Conservation (phyloP, 2,113 vertebrate genomes). For the Thomomys bottae region DNA sequence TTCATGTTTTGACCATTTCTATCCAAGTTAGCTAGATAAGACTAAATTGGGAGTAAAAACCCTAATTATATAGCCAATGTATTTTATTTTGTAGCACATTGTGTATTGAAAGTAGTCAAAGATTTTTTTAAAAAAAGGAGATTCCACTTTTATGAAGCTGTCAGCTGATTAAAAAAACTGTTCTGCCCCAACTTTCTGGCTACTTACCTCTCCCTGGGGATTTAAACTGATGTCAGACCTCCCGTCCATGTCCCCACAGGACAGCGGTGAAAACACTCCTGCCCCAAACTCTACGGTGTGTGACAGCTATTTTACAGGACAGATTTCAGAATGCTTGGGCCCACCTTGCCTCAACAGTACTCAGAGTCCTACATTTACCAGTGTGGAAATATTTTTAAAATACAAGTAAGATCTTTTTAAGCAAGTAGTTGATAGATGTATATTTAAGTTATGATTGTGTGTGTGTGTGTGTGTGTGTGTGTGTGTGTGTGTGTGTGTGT, state of each 20-base stretch:
- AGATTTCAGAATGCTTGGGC: not conserved
- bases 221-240: not conserved
- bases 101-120: not conserved
- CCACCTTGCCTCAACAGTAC: too few relatives aligned
- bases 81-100: conserved; percentile 5
- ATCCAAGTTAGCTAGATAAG: conserved; percentile 36
- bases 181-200: not conserved
- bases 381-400: not conserved
- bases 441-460: too few relatives aligned
- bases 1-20: conserved; percentile 19
- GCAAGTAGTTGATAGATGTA: not conserved
- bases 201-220: not conserved
- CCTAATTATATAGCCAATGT: not conserved
- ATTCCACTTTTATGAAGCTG: conserved; percentile 6
- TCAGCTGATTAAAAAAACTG: not conserved
- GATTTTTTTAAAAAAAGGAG: not conserved
- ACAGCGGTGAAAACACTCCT: not conserved
- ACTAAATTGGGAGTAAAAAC: not conserved
- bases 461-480: too few relatives aligned
- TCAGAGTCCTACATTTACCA: not conserved
- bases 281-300: not conserved
- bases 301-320: not conserved
- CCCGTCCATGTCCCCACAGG: not conserved
- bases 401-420: not conserved
- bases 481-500: too few relatives aligned